Evolutionary conservation across 2,113 vertebrate genomes (phyloP).

Genomic region (Chionodraco myersi): DNA sequence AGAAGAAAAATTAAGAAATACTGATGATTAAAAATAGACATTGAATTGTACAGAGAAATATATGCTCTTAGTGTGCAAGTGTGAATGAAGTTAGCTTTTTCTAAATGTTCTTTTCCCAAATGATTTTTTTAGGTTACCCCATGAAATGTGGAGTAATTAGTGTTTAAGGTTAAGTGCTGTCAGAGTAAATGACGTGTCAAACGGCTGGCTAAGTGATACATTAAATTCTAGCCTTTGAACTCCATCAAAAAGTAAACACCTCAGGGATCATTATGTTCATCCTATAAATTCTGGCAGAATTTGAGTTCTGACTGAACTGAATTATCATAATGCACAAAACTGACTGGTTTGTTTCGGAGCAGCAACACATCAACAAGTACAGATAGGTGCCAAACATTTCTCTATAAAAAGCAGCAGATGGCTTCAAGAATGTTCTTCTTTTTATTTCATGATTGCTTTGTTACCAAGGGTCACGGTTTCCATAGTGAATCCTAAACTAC

Average conservation of each 20-base stretch:
- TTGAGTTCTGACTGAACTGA: constrained; percentile 5
- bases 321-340: neutral
- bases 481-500: constrained; percentile 28
- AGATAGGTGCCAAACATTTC: neutral
- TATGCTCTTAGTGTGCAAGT: neutral
- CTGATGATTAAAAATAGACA: neutral
- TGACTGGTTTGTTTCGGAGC: neutral
- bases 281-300: constrained; percentile 6
- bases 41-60: neutral
- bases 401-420: neutral
- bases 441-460: constrained; percentile 6
- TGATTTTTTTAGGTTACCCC: constrained; percentile 10
- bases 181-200: constrained; percentile 3
- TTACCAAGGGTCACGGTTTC: constrained; percentile 23
- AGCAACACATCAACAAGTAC: neutral
- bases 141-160: constrained; percentile 1
- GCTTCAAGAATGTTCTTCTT: neutral
- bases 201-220: constrained; percentile 3
- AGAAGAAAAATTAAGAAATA: neutral
- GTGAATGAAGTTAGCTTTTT: neutral
- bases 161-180: constrained; percentile 3
- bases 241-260: neutral
- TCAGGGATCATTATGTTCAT: constrained; percentile 18
- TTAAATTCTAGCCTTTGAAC: constrained; percentile 13
- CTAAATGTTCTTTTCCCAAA: neutral